Evolutionary conservation across 2,888 invertebrate genomes (phyloP), one percentile per base, ranked within the genome.

Genomic region (Volucella inflata): DNA sequence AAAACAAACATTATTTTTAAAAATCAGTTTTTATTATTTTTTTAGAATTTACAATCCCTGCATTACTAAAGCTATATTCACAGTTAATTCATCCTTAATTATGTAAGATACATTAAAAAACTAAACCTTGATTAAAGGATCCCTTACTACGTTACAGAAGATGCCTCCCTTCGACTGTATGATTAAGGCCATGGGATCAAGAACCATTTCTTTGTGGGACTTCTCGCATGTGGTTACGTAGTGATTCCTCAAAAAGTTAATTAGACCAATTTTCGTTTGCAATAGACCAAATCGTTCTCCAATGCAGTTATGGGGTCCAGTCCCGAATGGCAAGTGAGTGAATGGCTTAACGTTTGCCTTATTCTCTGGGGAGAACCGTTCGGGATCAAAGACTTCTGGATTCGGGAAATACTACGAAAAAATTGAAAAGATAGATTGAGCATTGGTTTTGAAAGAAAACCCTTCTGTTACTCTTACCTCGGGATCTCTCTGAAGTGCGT

Each of bases 261-360:
- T 89, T 8, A 92, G 71, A 11, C 92, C 92, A 1, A 92, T 71
- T 59, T 91, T 91, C 0, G 88, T 53, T 62, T 92, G 91, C 0
- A 92, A 85, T 3, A 91, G 60, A 0, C 91, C 92, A 65, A 92
- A 90, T 1, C 92, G 89, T 57, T 89, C 90, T 16, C 92, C 92
- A 74, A 92, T 91, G 74, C 92, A 92, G 72, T 90, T 91, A 59
- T 90, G 91, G 0, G 91, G 91, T 0, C 92, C 92, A 8, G 83
- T 68, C 0, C 92, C 92, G 17, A 92, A 92, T 0, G 92, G 92
- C 30, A 89, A 72, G 76, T 91, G 91, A 0, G 89, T 87, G 88
- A 90, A 91, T 2, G 90, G 81, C 0, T 75, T 78, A 30, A 91
- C 88, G 0, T 80, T 72, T 16, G 88, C 88, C 40, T 89, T 90